Conservation (phyloP, 2,888 invertebrate genomes). For the Autographa pulchrina region DNA sequence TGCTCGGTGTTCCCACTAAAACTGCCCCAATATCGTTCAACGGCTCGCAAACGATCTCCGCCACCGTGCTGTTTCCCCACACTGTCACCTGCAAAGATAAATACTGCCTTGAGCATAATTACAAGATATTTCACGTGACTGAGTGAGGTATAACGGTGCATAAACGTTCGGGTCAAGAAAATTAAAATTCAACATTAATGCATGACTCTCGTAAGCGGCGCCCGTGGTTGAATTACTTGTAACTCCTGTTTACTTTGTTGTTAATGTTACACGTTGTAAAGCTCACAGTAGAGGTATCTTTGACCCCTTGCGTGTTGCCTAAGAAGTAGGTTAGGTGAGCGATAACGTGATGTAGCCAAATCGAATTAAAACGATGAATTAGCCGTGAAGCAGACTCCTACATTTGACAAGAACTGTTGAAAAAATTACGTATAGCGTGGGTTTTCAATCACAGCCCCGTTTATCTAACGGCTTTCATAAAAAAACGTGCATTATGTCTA, state of each 20-base stretch:
- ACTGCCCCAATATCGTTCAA: slow-evolving; percentile 83
- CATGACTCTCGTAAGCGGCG: slow-evolving; percentile 38
- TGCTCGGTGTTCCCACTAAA: slow-evolving; percentile 79
- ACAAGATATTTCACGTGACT: slow-evolving; percentile 31
- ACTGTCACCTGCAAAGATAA: slow-evolving; percentile 80
- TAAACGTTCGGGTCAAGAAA: slow-evolving; percentile 37
- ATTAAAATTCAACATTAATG: slow-evolving; percentile 55
- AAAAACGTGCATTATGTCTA: slow-evolving; percentile 59
- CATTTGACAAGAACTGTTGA: slow-evolving; percentile 37
- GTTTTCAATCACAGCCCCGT: slow-evolving; percentile 56
- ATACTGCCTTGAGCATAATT: slow-evolving; percentile 35
- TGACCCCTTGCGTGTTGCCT: slow-evolving; percentile 48
- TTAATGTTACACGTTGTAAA: slow-evolving; percentile 40
- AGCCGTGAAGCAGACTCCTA: slow-evolving; percentile 44
- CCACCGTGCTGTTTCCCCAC: slow-evolving; percentile 81
- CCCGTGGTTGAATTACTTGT: slow-evolving; percentile 45
- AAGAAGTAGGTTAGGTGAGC: slow-evolving; percentile 42
- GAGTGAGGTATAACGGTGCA: slow-evolving; percentile 42
- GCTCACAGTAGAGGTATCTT: slow-evolving; percentile 38
- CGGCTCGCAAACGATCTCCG: slow-evolving; percentile 84
- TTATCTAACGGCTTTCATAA: slow-evolving; percentile 56
- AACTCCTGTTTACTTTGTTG: slow-evolving; percentile 38
- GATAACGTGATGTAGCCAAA: slow-evolving; percentile 43
- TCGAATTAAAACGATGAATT: slow-evolving; percentile 38
- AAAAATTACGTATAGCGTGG: slow-evolving; percentile 45